phyloP scores from a whole-genome alignment of 37 sponge, comb jelly and placozoan species.

The Oscarella lobularis region DNA sequence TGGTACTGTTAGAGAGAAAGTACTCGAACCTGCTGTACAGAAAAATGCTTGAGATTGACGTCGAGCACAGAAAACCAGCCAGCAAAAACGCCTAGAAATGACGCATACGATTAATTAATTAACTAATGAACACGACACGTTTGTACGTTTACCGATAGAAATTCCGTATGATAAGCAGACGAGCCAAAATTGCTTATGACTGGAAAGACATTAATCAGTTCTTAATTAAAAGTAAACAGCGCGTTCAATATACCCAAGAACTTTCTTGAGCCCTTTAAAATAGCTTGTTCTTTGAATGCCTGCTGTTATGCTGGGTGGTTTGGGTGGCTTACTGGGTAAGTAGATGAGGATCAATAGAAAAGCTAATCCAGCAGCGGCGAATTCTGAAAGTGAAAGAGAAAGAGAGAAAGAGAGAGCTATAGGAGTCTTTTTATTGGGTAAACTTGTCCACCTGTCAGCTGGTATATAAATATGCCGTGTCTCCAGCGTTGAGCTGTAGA shows the following conservation, averaged over 20 bases:
- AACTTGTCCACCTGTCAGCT: neutral
- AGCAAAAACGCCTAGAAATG: neutral
- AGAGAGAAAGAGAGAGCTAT: neutral
- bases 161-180: neutral
- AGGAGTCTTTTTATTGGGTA: neutral
- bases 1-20: neutral
- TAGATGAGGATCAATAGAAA: slow-evolving; percentile 2
- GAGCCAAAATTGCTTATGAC: slow-evolving; percentile 2
- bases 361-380: neutral
- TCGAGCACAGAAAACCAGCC: slow-evolving; percentile 10
- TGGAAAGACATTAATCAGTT: neutral
- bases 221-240: neutral
- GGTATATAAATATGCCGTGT: too few relatives aligned
- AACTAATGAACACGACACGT: neutral
- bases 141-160: neutral
- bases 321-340: neutral
- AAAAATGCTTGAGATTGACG: slow-evolving; percentile 7
- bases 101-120: neutral
- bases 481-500: too few relatives aligned
- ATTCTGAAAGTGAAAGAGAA: neutral
- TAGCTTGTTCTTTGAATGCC: neutral
- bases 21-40: neutral
- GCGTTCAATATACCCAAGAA: slow-evolving; percentile 3
- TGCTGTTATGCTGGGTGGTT: slow-evolving; percentile 6
- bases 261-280: neutral